These are phyloP conservation scores for Nyctereutes procyonoides DNA, from an alignment of 2,113 vertebrate genomes.

Conservation along the genomic window DNA sequence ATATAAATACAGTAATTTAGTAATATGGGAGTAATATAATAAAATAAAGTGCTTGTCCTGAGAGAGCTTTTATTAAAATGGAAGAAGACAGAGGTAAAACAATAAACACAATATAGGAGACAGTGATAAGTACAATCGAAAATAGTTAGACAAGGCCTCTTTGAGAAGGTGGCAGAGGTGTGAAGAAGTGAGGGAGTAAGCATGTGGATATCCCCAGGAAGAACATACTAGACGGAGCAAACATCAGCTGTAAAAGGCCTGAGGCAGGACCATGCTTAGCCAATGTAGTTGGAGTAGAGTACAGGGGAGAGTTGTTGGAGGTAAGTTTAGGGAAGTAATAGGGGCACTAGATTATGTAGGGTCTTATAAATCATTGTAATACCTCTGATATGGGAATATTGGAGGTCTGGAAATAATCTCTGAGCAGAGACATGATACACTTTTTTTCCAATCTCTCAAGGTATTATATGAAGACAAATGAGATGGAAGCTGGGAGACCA, in stretches of 20 bases:
- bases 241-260: neutral
- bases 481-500: neutral
- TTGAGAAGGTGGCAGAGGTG: neutral
- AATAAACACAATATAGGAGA: neutral
- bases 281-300: neutral
- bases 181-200: neutral
- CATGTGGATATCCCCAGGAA: neutral
- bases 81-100: neutral
- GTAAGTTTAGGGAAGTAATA: neutral
- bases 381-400: neutral
- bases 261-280: neutral
- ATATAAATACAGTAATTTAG: too few species aligned
- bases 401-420: neutral
- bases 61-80: neutral
- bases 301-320: neutral
- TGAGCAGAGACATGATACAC: neutral
- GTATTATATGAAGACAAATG: neutral
- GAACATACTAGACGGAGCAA: neutral
- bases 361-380: slow-evolving; percentile 4
- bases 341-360: neutral
- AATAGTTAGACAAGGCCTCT: neutral
- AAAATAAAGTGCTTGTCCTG: neutral
- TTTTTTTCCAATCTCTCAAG: neutral
- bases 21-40: neutral
- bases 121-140: neutral